A percentile compares a stretch with the other conserved stretches of the same genome.
phyloP scores from a whole-genome alignment of 2,113 vertebrate genomes.

The Desmodus rotundus region DNA sequence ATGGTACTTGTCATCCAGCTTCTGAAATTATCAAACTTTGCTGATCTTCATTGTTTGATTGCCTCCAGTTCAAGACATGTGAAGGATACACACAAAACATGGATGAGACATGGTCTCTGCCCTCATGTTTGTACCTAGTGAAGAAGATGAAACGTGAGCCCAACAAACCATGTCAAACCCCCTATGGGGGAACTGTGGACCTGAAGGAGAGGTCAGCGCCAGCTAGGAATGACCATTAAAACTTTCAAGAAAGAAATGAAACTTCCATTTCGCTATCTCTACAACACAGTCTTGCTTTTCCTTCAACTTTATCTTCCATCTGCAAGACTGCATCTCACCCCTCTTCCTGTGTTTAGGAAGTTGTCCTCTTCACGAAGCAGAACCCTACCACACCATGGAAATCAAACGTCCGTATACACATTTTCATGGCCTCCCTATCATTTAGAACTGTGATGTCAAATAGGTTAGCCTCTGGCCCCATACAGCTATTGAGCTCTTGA shows the following conservation, averaged over 20 bases:
- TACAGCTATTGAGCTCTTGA: not conserved
- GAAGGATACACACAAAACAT: not conserved
- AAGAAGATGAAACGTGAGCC: not conserved
- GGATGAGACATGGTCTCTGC: not conserved
- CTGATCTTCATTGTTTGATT: not conserved
- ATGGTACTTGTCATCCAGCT: not conserved
- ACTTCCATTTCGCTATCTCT: not conserved
- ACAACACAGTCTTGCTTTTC: not conserved
- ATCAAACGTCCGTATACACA: not conserved
- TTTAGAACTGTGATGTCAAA: not conserved
- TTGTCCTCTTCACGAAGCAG: not conserved
- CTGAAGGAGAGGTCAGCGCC: not conserved
- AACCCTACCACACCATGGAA: not conserved
- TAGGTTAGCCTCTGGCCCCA: not conserved
- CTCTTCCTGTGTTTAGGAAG: not conserved
- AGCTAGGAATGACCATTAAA: not conserved
- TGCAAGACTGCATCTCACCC: not conserved
- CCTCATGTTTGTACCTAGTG: not conserved
- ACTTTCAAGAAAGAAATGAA: not conserved
- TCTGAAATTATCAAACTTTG: slow-evolving; percentile 4
- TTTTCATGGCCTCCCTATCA: not conserved
- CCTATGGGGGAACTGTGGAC: not conserved
- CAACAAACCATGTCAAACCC: too few relatives aligned
- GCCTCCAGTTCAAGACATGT: not conserved
- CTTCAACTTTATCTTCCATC: not conserved